Percentiles rank a stretch among this genome's conserved stretches.
Conservation (phyloP, 2,888 invertebrate genomes). For the Diachrysia chrysitis region DNA sequence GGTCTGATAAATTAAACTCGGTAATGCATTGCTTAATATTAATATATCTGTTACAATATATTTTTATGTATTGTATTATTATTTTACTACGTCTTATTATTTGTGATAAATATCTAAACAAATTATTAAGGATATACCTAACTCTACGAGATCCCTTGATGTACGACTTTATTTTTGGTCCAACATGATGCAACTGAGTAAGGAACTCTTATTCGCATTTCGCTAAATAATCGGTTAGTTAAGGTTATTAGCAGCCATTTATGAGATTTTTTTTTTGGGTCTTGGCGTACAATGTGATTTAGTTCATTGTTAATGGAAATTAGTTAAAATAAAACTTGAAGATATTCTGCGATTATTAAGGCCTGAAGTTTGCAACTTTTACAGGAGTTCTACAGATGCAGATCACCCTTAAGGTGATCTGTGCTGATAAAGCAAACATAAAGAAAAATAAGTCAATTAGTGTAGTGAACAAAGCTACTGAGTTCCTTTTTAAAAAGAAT, state of each 20-base stretch:
- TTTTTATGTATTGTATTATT: neutral
- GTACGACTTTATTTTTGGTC: too few relatives aligned
- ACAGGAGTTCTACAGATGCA: neutral
- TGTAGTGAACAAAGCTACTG: neutral
- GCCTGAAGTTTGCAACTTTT: neutral
- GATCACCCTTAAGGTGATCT: neutral
- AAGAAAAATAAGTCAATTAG: too few relatives aligned
- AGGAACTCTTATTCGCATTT: neutral
- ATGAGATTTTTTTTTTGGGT: neutral
- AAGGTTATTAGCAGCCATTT: neutral
- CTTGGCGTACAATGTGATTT: neutral
- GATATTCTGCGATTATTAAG: neutral
- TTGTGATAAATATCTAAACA: too few relatives aligned
- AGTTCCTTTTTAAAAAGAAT: neutral
- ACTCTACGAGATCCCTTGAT: too few relatives aligned
- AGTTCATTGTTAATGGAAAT: neutral
- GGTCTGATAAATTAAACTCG: conserved; percentile 36
- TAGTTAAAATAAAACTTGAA: neutral
- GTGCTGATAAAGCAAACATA: too few relatives aligned
- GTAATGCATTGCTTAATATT: neutral
- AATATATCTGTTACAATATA: neutral
- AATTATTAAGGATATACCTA: too few relatives aligned
- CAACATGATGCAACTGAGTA: neutral
- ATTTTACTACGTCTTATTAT: too few relatives aligned
- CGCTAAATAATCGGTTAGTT: neutral